phyloP scores from a whole-genome alignment of 2,113 vertebrate genomes.

The Trogon melanurus region DNA sequence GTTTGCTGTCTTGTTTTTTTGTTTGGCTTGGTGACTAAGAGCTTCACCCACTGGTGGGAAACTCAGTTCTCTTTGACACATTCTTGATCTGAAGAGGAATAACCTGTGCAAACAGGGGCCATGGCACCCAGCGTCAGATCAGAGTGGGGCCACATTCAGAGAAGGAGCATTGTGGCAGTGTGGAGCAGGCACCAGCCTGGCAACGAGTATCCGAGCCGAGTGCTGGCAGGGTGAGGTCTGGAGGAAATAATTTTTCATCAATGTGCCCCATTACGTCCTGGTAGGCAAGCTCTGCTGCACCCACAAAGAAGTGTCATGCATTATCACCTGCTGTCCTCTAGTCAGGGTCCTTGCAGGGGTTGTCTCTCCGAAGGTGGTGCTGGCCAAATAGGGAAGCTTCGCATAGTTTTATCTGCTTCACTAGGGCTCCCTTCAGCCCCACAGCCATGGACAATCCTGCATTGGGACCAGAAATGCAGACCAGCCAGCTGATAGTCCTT shows the following conservation, averaged over 20 bases:
- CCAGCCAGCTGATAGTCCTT: not conserved
- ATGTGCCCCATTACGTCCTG: fast-evolving
- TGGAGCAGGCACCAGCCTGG: not conserved
- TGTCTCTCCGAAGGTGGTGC: not conserved
- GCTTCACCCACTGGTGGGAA: conserved; percentile 36
- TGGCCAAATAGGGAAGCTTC: not conserved
- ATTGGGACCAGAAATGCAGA: not conserved
- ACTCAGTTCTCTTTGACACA: conserved; percentile 44
- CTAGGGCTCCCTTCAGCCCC: not conserved
- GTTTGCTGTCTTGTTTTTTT: not conserved
- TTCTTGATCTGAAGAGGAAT: not conserved
- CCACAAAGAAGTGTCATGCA: fast-evolving
- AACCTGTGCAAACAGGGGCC: not conserved
- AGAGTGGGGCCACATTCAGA: not conserved
- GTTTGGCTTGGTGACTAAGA: conserved; percentile 52
- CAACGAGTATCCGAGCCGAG: fast-evolving
- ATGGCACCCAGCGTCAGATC: not conserved
- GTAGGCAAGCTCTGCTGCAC: not conserved
- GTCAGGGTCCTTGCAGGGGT: not conserved
- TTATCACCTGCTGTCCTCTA: not conserved
- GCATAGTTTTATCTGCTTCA: not conserved
- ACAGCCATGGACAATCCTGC: not conserved
- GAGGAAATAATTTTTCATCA: not conserved
- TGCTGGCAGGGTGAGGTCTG: not conserved
- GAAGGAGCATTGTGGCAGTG: not conserved